phyloP scores from a whole-genome alignment of 1,140 invertebrate species.

The Zeugodacus cucurbitae region DNA sequence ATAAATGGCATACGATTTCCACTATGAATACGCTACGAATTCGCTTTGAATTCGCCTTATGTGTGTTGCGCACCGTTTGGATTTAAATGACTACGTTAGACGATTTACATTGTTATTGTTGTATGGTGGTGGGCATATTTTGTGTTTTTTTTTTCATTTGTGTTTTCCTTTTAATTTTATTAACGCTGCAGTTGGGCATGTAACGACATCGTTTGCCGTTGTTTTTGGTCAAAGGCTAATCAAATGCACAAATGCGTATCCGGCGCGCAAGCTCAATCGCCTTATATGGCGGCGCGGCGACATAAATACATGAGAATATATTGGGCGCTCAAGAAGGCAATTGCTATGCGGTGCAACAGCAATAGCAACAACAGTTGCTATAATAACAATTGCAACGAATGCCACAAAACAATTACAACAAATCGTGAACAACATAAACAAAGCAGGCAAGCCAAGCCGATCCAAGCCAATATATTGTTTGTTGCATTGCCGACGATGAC shows the following conservation, averaged over 20 bases:
- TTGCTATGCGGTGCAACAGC: conserved; percentile 13
- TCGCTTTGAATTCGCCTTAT: background rate
- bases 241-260: conserved; percentile 36
- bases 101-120: background rate
- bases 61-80: background rate
- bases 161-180: background rate
- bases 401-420: conserved; percentile 38
- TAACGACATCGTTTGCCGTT: conserved; percentile 36
- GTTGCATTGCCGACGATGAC: background rate
- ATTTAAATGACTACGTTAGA: background rate
- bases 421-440: conserved; percentile 15
- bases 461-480: no score
- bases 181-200: conserved; percentile 27
- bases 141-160: background rate
- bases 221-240: conserved; percentile 39
- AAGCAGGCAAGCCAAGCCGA: conserved; percentile 28
- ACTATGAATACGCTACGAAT: background rate
- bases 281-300: conserved; percentile 6
- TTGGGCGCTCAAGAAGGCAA: conserved; percentile 16
- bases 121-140: background rate
- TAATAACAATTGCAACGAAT: conserved; percentile 9
- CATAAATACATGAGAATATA: conserved; percentile 32
- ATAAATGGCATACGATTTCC: background rate
- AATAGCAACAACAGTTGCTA: background rate
- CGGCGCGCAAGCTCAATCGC: conserved; percentile 8